phyloP scores from a whole-genome alignment of 2,113 vertebrate species.

The Alethe castanea region DNA sequence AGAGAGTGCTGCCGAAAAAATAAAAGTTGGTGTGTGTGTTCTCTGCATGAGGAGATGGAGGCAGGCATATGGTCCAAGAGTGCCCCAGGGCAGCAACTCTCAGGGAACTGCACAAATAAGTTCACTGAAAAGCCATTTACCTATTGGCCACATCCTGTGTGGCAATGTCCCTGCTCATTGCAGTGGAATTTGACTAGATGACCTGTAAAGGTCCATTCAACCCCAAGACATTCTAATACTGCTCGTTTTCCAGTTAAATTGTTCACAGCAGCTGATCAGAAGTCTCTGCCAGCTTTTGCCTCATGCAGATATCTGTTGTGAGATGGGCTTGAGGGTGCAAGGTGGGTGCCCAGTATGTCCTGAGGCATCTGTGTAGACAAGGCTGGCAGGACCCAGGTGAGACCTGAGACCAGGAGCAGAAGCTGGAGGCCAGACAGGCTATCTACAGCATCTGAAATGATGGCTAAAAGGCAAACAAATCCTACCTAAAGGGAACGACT shows the following conservation, averaged over 20 bases:
- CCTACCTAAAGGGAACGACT: not conserved
- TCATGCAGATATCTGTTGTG: not conserved
- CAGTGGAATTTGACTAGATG: not conserved
- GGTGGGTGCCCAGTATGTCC: not conserved
- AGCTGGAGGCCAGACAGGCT: not conserved
- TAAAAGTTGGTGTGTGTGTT: rapidly evolving
- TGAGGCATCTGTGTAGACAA: not conserved
- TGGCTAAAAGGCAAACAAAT: not conserved
- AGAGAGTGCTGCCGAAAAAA: not conserved
- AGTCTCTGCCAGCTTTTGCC: not conserved
- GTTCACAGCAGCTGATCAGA: not conserved
- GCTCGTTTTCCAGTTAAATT: not conserved
- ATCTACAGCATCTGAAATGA: rapidly evolving
- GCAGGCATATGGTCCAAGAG: rapidly evolving
- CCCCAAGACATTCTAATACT: not conserved
- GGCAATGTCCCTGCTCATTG: not conserved
- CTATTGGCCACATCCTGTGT: rapidly evolving
- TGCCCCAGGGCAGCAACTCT: not conserved
- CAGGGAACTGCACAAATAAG: not conserved
- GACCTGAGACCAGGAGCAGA: not conserved
- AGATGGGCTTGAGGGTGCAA: not conserved
- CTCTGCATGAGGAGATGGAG: not conserved
- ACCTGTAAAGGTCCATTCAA: not conserved
- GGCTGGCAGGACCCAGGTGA: not conserved
- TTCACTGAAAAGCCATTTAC: not conserved